A percentile compares a stretch with the other conserved stretches of the same genome.
Evolutionary conservation across 2,888 invertebrate species (phyloP).

Genomic region (Artemia sp.): DNA sequence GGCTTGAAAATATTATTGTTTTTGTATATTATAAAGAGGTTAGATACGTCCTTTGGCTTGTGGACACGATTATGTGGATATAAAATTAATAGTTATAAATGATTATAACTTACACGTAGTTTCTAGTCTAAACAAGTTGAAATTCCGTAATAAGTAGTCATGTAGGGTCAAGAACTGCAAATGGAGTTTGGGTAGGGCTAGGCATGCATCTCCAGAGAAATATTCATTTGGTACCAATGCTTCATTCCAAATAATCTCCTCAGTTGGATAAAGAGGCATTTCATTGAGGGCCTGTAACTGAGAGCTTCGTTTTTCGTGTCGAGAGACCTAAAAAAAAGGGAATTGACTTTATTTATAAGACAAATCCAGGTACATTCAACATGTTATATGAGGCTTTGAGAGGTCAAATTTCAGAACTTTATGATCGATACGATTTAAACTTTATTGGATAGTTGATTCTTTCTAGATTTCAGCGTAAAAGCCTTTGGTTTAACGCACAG

Average conservation of each 20-base stretch:
- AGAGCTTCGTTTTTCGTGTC: constrained; percentile 73
- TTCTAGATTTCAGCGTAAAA: too few species aligned
- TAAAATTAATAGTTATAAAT: too few species aligned
- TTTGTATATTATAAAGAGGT: too few species aligned
- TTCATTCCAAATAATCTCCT: constrained; percentile 96
- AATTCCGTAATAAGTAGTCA: constrained; percentile 91
- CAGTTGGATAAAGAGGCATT: constrained; percentile 96
- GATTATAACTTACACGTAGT: constrained; percentile 63
- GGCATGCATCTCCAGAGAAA: constrained; percentile 82
- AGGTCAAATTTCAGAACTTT: too few species aligned
- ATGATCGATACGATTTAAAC: too few species aligned
- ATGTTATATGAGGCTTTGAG: too few species aligned
- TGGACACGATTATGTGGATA: too few species aligned
- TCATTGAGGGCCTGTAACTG: constrained; percentile 87
- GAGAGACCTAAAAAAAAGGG: constrained; percentile 42
- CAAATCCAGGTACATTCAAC: too few species aligned
- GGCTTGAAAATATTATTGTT: too few species aligned
- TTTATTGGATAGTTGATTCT: too few species aligned
- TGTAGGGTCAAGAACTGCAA: constrained; percentile 94
- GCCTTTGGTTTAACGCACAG: too few species aligned
- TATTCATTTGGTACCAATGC: constrained; percentile 95
- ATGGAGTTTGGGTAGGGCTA: constrained; percentile 92
- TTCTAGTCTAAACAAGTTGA: constrained; percentile 89
- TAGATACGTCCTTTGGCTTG: too few species aligned
- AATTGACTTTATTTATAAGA: neutral